Conservation (phyloP, 2,113 vertebrate species). For the Sphyrna mokarran region DNA sequence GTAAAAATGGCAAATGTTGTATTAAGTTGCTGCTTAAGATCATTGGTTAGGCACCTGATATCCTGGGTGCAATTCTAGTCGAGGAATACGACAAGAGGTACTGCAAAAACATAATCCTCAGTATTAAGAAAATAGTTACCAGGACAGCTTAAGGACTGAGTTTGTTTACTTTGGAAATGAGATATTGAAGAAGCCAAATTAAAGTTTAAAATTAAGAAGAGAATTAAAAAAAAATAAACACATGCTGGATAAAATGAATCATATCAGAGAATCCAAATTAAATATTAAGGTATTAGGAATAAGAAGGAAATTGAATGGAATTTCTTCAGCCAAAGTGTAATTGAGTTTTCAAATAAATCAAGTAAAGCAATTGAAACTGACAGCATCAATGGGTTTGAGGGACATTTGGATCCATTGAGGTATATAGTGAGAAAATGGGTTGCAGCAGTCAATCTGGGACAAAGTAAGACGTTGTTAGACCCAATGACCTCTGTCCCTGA, state of each 20-base stretch:
- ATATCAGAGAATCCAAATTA: background rate
- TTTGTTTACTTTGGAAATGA: background rate
- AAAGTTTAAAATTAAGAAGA: background rate
- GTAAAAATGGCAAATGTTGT: background rate
- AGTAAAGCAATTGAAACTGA: background rate
- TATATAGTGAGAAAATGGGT: background rate
- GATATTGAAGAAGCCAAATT: background rate
- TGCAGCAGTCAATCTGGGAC: background rate
- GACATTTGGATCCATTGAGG: background rate
- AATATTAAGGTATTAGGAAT: background rate
- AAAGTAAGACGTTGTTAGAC: background rate
- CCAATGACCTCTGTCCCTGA: background rate
- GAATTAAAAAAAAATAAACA: background rate
- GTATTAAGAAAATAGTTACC: background rate
- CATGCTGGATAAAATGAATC: background rate
- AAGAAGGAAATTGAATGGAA: background rate
- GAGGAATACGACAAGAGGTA: background rate
- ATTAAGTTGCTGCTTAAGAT: background rate
- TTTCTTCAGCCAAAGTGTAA: background rate
- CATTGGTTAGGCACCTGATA: background rate
- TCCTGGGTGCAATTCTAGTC: background rate
- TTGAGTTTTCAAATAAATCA: background rate
- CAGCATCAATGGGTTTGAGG: background rate
- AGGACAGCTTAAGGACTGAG: background rate
- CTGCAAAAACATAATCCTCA: background rate